Base-by-base conservation (phyloP, 2,113 vertebrate genomes). In the Eulacestoma nigropectus region DNA sequence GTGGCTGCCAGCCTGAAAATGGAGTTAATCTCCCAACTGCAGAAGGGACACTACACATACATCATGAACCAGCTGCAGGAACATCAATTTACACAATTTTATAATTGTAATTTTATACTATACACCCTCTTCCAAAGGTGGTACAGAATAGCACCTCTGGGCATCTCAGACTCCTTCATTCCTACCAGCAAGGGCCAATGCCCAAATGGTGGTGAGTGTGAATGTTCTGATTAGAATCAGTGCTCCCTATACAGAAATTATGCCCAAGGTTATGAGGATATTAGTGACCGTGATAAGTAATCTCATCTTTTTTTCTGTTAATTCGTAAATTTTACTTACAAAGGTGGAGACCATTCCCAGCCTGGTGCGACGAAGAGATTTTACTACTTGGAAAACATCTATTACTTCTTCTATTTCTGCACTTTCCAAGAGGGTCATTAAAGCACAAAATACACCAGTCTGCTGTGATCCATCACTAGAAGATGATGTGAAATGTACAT, bases 311-410 rank as follows among this genome's bases (percentile, higher is more conserved):
- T 72, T 59, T 29, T 26, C 26, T 33, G 5, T 13, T 39, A 50
- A 4, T 10, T 52, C 9, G 2, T 2, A 41, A 47, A 3, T 57
- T 68, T 46, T 87, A 98, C 99, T 98, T 97, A 99, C 99, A 91
- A 98, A 96, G 11, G 84, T 98, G 79, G 96, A 22, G 32, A 99
- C 37, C 97, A 99, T 97, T 82, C 97, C 98, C 42, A 98, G 97
- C 59, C 99, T 97, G 47, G 98, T 97, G 90, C 98, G 99, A 62
- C 99, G 99, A 50, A 99, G 96, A 63, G 98, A 95, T 97, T 99
- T 99, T 49, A 97, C 98, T 55, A 98, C 98, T 95, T 99, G 99
- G 96, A 99, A 99, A 94, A 99, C 97, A 84, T 99, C 99, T 50
- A 99, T 90, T 76, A 99, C 96, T 68, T 98, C 99, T 97, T 99